Conservation (phyloP, 2,888 invertebrate genomes). For the Sphaerophoria rueppellii region DNA sequence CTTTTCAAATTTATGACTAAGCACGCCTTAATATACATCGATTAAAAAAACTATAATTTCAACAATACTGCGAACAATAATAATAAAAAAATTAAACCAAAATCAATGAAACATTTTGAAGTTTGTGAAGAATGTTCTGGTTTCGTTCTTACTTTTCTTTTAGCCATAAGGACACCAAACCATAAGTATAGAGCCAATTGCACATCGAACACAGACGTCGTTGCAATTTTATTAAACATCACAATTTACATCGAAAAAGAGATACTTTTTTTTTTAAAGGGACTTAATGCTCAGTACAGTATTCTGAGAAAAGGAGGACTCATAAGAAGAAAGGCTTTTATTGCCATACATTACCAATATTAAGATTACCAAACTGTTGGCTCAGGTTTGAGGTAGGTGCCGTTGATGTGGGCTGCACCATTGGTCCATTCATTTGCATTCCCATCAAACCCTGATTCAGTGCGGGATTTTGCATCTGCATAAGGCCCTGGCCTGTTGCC, state of each 20-base stretch:
- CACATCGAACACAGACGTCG: constrained; percentile 51
- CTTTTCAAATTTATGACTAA: constrained; percentile 55
- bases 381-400: constrained; percentile 79
- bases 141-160: not conserved
- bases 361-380: constrained; percentile 82
- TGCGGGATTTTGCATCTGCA: constrained; percentile 77
- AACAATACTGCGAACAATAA: constrained; percentile 47
- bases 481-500: constrained; percentile 77
- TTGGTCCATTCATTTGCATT: constrained; percentile 72
- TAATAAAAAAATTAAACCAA: not conserved
- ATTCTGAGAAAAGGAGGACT: constrained; percentile 23
- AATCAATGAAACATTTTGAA: constrained; percentile 6
- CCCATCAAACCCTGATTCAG: constrained; percentile 77
- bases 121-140: not conserved
- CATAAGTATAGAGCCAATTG: constrained; percentile 50
- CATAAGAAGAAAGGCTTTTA: constrained; percentile 74
- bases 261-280: constrained; percentile 19
- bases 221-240: constrained; percentile 41
- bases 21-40: constrained; percentile 62
- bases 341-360: constrained; percentile 83
- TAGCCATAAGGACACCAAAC: constrained; percentile 10
- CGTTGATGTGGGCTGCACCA: constrained; percentile 73
- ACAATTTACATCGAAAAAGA: constrained; percentile 54
- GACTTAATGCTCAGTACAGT: constrained; percentile 32
- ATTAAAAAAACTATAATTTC: constrained; percentile 35